Conservation (phyloP, 2,888 invertebrate genomes). For the Drosophila subsilvestris region DNA sequence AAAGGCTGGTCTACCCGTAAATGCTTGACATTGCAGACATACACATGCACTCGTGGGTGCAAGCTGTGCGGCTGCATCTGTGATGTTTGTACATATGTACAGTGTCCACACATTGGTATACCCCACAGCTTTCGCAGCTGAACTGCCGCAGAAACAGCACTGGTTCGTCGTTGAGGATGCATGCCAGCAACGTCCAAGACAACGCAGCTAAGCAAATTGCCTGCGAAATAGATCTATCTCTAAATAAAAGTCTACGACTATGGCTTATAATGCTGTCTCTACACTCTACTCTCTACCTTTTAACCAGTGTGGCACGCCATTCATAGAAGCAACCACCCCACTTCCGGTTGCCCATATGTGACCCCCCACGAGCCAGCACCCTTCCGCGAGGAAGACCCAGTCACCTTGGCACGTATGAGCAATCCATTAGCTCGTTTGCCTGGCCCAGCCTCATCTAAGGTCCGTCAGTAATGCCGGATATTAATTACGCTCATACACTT, state of each 20-base stretch:
- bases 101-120: too few relatives aligned
- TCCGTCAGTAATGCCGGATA: slow-evolving; percentile 53
- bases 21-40: neutral
- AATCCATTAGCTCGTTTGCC: slow-evolving; percentile 54
- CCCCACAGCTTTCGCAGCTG: neutral
- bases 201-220: neutral
- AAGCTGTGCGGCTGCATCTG: neutral
- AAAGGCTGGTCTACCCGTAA: neutral
- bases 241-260: slow-evolving; percentile 7
- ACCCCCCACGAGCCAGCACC: neutral
- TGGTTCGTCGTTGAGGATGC: neutral
- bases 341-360: neutral
- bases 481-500: slow-evolving; percentile 69
- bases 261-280: neutral
- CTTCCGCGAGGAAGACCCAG: neutral
- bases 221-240: slow-evolving; percentile 2
- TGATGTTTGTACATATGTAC: neutral
- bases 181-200: neutral
- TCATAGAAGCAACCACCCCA: neutral
- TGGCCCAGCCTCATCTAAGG: slow-evolving; percentile 8
- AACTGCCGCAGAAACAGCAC: neutral
- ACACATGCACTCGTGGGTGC: neutral
- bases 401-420: slow-evolving; percentile 46
- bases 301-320: slow-evolving; percentile 1
- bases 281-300: neutral